phyloP scores from a whole-genome alignment of 2,113 vertebrate species.

The Engystomops pustulosus region DNA sequence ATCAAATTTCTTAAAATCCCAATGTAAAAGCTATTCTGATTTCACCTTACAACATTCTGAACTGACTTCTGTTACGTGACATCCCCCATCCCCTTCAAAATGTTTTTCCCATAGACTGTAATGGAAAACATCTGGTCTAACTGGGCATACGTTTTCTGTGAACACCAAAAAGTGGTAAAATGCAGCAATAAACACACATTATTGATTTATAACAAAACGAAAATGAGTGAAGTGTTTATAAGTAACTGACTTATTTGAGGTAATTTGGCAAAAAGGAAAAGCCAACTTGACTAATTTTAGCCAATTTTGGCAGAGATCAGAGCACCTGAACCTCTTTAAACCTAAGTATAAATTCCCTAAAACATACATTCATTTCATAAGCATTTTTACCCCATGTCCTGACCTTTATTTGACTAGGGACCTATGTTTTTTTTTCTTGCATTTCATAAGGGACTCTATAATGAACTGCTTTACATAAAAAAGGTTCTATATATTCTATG shows the following conservation, averaged over 20 bases:
- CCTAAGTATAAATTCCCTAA: not conserved
- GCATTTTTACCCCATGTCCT: not conserved
- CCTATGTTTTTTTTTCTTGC: not conserved
- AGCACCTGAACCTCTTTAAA: not conserved
- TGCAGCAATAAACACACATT: slow-evolving; percentile 21
- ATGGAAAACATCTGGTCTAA: slow-evolving; percentile 9
- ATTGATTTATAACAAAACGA: slow-evolving; percentile 14
- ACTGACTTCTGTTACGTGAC: not conserved
- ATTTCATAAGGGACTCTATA: not conserved
- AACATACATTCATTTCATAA: not conserved
- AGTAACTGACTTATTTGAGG: slow-evolving; percentile 18
- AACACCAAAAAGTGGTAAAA: slow-evolving; percentile 20
- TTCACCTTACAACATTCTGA: not conserved
- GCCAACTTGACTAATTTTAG: not conserved
- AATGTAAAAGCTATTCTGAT: not conserved
- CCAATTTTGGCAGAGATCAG: not conserved
- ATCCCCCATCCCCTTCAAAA: not conserved
- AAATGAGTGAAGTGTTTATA: slow-evolving; percentile 25
- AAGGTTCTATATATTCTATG: no score
- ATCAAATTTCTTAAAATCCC: not conserved
- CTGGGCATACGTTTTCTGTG: not conserved
- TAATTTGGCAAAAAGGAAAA: slow-evolving; percentile 20
- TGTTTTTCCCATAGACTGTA: not conserved
- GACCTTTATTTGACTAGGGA: not conserved
- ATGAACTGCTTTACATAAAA: no score